These are phyloP conservation scores for Lysiphlebus fabarum DNA, from an alignment of 1,140 invertebrate species.

Conservation along the genomic window DNA sequence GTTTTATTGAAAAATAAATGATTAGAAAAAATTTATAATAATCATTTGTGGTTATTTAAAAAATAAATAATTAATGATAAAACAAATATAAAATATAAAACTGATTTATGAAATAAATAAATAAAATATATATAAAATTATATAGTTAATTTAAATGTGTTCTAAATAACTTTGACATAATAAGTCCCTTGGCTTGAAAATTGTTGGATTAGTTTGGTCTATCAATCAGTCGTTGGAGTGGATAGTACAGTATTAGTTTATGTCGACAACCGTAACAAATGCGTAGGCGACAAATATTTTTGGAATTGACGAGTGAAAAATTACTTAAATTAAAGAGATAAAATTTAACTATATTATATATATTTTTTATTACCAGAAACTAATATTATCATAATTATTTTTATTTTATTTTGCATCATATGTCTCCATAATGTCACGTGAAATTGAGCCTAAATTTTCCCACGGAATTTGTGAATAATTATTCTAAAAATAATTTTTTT, in stretches of 20 bases:
- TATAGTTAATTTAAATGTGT: too few relatives aligned
- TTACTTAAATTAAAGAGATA: not conserved
- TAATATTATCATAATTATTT: too few relatives aligned
- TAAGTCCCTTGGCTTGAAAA: not conserved
- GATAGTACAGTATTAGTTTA: conserved; percentile 19
- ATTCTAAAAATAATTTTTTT: conserved; percentile 13
- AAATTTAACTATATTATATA: too few relatives aligned
- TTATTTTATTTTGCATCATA: conserved; percentile 15
- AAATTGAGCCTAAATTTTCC: conserved; percentile 20
- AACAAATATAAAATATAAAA: too few relatives aligned
- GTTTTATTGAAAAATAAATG: too few relatives aligned
- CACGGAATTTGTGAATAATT: conserved; percentile 16
- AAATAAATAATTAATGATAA: too few relatives aligned
- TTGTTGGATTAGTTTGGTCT: conserved; percentile 15
- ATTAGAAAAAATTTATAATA: too few relatives aligned
- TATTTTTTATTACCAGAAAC: too few relatives aligned
- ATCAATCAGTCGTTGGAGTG: conserved; percentile 19
- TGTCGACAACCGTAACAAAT: conserved; percentile 20
- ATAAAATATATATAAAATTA: too few relatives aligned
- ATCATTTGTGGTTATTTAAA: too few relatives aligned
- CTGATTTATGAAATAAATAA: too few relatives aligned
- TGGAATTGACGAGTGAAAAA: conserved; percentile 6
- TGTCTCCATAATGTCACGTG: conserved; percentile 25
- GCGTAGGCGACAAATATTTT: conserved; percentile 24
- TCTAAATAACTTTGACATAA: too few relatives aligned